These are phyloP conservation scores for Rhizomys pruinosus DNA, from an alignment of 2,113 vertebrate genomes.

Conservation along the genomic window DNA sequence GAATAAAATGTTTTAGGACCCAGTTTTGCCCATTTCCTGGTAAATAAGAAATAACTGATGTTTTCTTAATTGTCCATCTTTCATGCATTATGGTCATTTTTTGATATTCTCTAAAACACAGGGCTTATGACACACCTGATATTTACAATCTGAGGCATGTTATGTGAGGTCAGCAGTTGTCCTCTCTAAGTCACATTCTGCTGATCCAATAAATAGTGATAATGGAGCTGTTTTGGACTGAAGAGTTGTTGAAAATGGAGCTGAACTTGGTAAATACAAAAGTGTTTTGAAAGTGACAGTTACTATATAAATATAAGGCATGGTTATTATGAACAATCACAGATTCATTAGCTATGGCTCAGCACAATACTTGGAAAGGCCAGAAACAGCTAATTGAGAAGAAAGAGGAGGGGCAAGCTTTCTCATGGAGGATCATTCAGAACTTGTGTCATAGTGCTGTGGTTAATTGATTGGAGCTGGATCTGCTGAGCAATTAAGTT, in stretches of 20 bases:
- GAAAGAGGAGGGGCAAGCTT: constrained; percentile 28
- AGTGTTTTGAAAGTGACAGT: constrained; percentile 45
- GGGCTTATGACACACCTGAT: background rate
- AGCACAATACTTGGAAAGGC: background rate
- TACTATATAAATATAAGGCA: constrained; percentile 3
- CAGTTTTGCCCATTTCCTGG: background rate
- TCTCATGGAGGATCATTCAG: background rate
- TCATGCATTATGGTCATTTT: background rate
- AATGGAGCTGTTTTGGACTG: background rate
- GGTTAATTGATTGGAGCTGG: constrained; percentile 73
- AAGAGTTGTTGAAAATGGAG: background rate
- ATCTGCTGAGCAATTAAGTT: constrained; percentile 70
- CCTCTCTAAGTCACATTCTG: background rate
- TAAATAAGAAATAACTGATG: background rate
- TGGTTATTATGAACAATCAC: constrained; percentile 14
- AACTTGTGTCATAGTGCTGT: constrained; percentile 48
- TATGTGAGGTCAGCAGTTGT: background rate
- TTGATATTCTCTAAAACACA: background rate
- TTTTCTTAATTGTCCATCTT: background rate
- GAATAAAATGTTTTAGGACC: background rate
- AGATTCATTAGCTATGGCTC: background rate
- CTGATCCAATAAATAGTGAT: background rate
- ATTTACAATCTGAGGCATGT: background rate
- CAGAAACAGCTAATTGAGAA: constrained; percentile 56
- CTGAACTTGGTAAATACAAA: constrained; percentile 19